A percentile compares a stretch with the other conserved stretches of the same genome.
phyloP scores from a whole-genome alignment of 2,113 vertebrate species.

The Pteronura brasiliensis region DNA sequence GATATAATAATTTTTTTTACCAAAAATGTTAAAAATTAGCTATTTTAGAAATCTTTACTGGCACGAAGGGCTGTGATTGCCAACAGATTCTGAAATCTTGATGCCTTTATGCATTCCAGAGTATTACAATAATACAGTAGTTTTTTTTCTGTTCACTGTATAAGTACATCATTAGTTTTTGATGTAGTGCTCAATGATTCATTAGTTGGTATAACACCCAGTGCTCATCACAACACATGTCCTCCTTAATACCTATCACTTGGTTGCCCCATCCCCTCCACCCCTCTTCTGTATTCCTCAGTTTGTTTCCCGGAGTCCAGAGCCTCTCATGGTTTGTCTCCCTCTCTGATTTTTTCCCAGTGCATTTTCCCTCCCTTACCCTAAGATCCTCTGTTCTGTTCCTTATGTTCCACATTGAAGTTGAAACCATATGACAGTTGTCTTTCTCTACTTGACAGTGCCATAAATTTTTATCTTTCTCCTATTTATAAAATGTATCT shows the following conservation, averaged over 20 bases:
- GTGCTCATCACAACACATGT: neutral
- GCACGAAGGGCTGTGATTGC: neutral
- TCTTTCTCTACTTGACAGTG: neutral
- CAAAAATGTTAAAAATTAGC: neutral
- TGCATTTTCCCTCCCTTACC: neutral
- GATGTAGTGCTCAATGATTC: neutral
- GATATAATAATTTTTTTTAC: neutral
- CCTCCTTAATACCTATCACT: neutral
- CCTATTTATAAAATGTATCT: neutral
- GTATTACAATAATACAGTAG: neutral
- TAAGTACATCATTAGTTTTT: neutral
- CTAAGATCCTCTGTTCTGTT: neutral
- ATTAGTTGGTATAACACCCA: neutral
- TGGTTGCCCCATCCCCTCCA: neutral
- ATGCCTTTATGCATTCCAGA: neutral
- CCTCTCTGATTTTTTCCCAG: neutral
- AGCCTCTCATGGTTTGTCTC: neutral
- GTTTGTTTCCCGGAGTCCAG: neutral
- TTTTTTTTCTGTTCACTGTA: neutral
- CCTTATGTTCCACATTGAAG: neutral
- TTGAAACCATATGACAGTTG: neutral
- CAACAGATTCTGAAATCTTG: neutral
- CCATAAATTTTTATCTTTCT: neutral
- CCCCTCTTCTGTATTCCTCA: neutral
- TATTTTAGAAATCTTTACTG: conserved; percentile 8